phyloP scores from a whole-genome alignment of 2,888 invertebrate species.

The Microctonus brassicae region DNA sequence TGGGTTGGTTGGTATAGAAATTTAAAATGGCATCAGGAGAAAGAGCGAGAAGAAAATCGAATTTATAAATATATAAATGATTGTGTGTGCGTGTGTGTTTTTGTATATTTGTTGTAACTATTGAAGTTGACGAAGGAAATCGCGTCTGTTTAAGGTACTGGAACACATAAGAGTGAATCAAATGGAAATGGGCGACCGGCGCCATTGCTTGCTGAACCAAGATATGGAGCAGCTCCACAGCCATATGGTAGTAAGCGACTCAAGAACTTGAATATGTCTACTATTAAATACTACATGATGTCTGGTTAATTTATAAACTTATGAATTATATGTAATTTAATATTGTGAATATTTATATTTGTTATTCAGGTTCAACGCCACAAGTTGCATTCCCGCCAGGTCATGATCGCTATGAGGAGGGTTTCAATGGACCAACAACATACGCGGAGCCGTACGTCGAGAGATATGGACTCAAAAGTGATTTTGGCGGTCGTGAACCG shows the following conservation, averaged over 20 bases:
- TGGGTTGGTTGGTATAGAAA: slow-evolving; percentile 14
- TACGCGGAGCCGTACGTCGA: slow-evolving; percentile 67
- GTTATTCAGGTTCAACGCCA: slow-evolving; percentile 59
- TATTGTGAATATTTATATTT: slow-evolving; percentile 6
- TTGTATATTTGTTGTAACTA: neutral
- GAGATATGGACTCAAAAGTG: slow-evolving; percentile 65
- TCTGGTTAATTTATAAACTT: neutral
- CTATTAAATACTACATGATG: neutral
- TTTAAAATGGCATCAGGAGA: slow-evolving; percentile 10
- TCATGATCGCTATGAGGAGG: slow-evolving; percentile 67
- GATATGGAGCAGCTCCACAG: slow-evolving; percentile 88
- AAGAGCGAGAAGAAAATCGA: slow-evolving; percentile 10
- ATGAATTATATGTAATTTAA: neutral
- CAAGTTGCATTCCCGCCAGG: slow-evolving; percentile 64
- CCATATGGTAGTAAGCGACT: slow-evolving; percentile 83
- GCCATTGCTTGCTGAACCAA: slow-evolving; percentile 89
- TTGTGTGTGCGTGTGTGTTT: neutral
- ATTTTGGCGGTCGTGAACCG: slow-evolving; percentile 65
- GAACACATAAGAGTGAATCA: slow-evolving; percentile 67
- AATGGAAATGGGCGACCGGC: slow-evolving; percentile 76
- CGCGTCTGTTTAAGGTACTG: slow-evolving; percentile 54
- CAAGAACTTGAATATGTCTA: neutral
- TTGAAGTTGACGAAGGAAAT: neutral
- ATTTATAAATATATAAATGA: slow-evolving; percentile 27
- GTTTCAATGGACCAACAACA: slow-evolving; percentile 66